These are phyloP conservation scores for Epinephelus lanceolatus DNA, from an alignment of 2,113 vertebrate genomes.

Conservation along the genomic window DNA sequence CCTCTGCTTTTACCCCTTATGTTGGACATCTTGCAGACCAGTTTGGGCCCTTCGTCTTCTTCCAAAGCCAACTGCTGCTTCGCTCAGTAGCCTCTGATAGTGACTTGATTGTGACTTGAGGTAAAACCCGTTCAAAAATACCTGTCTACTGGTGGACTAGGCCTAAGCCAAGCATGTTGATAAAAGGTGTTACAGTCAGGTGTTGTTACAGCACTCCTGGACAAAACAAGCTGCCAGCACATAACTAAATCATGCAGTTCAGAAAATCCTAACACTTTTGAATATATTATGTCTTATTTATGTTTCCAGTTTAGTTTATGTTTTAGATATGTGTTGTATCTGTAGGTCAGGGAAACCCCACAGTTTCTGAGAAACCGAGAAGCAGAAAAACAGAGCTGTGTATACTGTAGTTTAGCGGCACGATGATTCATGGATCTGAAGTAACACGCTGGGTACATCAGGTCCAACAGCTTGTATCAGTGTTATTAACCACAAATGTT, in stretches of 20 bases:
- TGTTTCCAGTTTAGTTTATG: conserved; percentile 21
- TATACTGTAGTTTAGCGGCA: background rate
- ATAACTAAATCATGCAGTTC: background rate
- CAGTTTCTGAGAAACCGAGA: conserved; percentile 1
- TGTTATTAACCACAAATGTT: conserved; percentile 1
- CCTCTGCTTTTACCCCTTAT: too few relatives aligned
- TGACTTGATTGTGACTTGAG: too few relatives aligned
- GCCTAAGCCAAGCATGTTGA: conserved; percentile 1
- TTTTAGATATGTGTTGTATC: background rate
- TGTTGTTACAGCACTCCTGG: conserved; percentile 2
- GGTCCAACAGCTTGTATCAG: background rate
- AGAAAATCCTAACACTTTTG: background rate
- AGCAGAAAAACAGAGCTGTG: background rate
- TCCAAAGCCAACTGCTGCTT: too few relatives aligned
- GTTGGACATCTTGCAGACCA: too few relatives aligned
- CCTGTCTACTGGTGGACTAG: too few relatives aligned
- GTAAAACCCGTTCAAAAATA: too few relatives aligned
- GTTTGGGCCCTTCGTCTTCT: too few relatives aligned
- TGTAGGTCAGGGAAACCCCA: conserved; percentile 10
- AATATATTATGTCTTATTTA: background rate
- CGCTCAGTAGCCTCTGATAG: too few relatives aligned
- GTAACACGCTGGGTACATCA: background rate
- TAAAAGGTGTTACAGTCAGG: conserved; percentile 15
- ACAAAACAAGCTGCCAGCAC: background rate
- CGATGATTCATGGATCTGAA: conserved; percentile 19